Evolutionary conservation across 2,113 vertebrate species (phyloP), one percentile per base, ranked within the genome.

Genomic region (Barbus barbus): DNA sequence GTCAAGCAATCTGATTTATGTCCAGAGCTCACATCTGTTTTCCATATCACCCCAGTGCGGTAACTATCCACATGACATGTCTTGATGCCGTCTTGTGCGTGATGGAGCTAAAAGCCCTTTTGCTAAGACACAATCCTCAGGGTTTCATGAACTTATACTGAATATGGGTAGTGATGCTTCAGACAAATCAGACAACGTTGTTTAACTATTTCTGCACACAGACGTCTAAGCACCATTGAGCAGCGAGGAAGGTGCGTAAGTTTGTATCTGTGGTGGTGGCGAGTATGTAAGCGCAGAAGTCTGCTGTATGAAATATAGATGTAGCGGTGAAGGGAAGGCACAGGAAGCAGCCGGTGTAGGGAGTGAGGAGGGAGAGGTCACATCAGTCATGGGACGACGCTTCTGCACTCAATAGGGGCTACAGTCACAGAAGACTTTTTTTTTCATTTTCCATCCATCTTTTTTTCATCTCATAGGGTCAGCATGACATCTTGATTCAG

Each of bases 241-340:
- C 14, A 41, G 20, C 1, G 9, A 69, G 20, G 9, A 5, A 20
- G 67, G 16, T 18, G 9, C 16, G 16, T 33, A 16, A 7, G 44
- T 33, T 12, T 46, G 82, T 75, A 48, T 48, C 38, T 26, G 38
- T 16, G 14, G 38, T 51, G 36, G 51, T 78, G 58, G 16, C 33
- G 53, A 61, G 74, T 78, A 41, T 0, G 4, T 26, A 8, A 31
- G 63, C 51, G 1, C 26, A 65, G 46, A 60, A 65, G 24, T 65
- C 75, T 77, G 11, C 51, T 80, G 1, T 74, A 48, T 86, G 16
- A 83, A 83, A 86, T 86, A 72, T 78, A 73, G 48, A 86, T 86
- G 74, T 69, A 77, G 46, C 1, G 13, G 16, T 58, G 72, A 69
- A 26, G 22, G 41, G 61, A 41, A 67, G 60, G 18, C 16, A 76